Percentiles rank a stretch among this genome's conserved stretches.
phyloP scores from a whole-genome alignment of 2,888 invertebrate genomes.

The Oscheius sp. region DNA sequence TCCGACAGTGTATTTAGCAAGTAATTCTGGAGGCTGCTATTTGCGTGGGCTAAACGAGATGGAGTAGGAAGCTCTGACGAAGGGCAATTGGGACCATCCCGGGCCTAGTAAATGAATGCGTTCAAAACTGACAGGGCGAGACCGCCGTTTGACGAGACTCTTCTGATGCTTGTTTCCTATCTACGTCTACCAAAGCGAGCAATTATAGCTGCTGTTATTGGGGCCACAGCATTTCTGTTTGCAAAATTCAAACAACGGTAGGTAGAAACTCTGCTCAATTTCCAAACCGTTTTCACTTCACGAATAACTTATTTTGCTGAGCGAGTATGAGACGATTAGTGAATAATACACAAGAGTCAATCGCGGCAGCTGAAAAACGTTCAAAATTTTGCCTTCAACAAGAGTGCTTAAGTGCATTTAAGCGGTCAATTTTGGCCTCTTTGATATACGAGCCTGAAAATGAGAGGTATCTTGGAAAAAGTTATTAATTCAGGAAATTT shows the following conservation, averaged over 20 bases:
- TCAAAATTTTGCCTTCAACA: background rate
- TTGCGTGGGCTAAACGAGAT: too few relatives aligned
- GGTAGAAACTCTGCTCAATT: too few relatives aligned
- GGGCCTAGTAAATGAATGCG: constrained; percentile 5
- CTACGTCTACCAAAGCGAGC: background rate
- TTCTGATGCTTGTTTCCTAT: constrained; percentile 24
- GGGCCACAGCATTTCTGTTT: too few relatives aligned
- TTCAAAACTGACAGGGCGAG: constrained; percentile 22
- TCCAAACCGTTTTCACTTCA: too few relatives aligned
- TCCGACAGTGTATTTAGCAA: too few relatives aligned
- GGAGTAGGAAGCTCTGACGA: background rate
- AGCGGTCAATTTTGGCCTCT: too few relatives aligned
- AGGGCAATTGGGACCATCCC: constrained; percentile 12
- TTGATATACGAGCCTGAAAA: too few relatives aligned
- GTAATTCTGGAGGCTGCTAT: too few relatives aligned
- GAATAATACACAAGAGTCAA: constrained; percentile 2
- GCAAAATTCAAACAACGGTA: too few relatives aligned
- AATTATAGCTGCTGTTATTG: constrained; percentile 4
- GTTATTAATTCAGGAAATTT: too few relatives aligned
- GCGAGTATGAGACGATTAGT: background rate
- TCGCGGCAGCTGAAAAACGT: constrained; percentile 2
- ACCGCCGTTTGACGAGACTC: constrained; percentile 26
- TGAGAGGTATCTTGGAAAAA: too few relatives aligned
- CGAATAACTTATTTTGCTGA: too few relatives aligned
- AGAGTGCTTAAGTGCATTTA: constrained; percentile 1